Conservation (phyloP, 1,140 invertebrate species). For the Hylaeus volcanicus region DNA sequence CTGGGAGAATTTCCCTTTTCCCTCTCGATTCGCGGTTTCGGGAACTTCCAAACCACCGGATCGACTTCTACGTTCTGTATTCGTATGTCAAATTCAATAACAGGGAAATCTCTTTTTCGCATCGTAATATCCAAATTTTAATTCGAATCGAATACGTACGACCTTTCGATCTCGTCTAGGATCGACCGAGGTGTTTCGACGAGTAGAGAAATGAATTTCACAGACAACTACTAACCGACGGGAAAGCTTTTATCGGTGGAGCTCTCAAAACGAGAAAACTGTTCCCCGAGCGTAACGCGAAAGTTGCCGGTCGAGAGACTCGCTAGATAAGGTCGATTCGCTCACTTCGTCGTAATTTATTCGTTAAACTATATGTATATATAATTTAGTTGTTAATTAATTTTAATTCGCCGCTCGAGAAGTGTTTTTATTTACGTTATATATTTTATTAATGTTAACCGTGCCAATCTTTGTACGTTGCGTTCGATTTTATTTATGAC, state of each 20-base stretch:
- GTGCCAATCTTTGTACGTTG: constrained; percentile 9
- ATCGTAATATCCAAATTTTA: background rate
- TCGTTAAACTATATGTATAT: background rate
- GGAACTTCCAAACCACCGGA: background rate
- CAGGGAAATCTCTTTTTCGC: background rate
- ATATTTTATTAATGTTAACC: constrained; percentile 21
- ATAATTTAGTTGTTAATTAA: constrained; percentile 10
- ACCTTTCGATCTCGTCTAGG: too few relatives aligned
- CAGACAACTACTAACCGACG: background rate
- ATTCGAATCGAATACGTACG: too few relatives aligned
- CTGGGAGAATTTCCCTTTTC: background rate
- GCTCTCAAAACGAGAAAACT: background rate
- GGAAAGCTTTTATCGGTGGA: too few relatives aligned
- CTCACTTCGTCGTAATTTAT: background rate
- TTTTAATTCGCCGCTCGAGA: background rate
- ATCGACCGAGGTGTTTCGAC: background rate
- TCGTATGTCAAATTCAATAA: background rate
- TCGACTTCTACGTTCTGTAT: background rate
- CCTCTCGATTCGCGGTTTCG: background rate
- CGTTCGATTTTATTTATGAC: constrained; percentile 3
- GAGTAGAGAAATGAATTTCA: background rate
- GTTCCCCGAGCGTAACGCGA: background rate
- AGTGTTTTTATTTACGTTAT: constrained; percentile 1
- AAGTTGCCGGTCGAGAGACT: background rate
- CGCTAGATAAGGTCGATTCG: background rate